Evolutionary conservation across 1,140 invertebrate species (phyloP), one percentile per base, ranked within the genome.

Genomic region (Paramacrobiotus metropolitanus): DNA sequence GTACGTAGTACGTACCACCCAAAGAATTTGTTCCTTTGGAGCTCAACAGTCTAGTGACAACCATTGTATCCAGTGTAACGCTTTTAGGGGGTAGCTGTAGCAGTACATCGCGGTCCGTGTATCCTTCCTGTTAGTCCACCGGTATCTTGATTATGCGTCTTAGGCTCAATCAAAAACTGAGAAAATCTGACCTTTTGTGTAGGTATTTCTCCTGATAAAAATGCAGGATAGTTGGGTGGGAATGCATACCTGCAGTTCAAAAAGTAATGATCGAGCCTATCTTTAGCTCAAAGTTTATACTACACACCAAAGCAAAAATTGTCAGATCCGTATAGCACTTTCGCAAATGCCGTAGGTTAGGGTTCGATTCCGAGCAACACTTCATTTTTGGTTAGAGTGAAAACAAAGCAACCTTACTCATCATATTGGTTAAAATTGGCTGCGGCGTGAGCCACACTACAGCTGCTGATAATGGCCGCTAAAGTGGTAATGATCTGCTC

Each of bases 41-140:
- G 60, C 75, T 76, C 0, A 77, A 69, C 3, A 77, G 69, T 64
- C 75, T 74, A 1, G 75, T 76, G 28, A 77, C 75, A 15, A 74
- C 69, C 74, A 77, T 76, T 28, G 74, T 72, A 62, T 75, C 73
- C 29, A 77, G 62, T 0, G 74, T 76, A 31, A 69, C 72, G 45
- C 68, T 66, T 65, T 73, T 75, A 65, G 72, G 68, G 20, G 76
- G 75, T 31, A 77, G 62, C 2, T 66, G 61, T 1, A 55, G 61
- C 31, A 77, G 59, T 40, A 77, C 70, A 48, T 76, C 70, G 2
- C 65, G 40, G 61, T 76, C 74, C 21, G 69, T 68, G 28, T 70
- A 62, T 30, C 66, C 62, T 31, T 44, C 61, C 70, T 72, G n/a
- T n/a, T n/a, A n/a, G n/a, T n/a, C n/a, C n/a, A n/a, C n/a, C n/a